phyloP scores from a whole-genome alignment of 2,113 vertebrate genomes.

The Vidua macroura region DNA sequence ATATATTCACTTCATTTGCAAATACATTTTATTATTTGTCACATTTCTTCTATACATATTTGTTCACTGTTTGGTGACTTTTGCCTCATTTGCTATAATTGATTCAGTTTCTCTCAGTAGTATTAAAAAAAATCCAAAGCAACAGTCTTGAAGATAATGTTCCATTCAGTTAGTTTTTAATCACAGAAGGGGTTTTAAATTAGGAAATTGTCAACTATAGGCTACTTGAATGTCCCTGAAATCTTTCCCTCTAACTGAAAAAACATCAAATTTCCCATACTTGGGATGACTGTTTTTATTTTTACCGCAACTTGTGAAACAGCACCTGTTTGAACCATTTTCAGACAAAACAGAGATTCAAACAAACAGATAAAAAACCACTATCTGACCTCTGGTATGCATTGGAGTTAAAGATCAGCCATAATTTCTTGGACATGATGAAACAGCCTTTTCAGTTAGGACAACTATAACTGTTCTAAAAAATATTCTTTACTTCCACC shows the following conservation, averaged over 20 bases:
- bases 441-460: not conserved
- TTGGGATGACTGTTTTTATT: not conserved
- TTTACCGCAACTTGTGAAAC: not conserved
- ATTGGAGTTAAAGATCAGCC: not conserved
- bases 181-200: not conserved
- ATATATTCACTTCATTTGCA: not conserved
- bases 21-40: not conserved
- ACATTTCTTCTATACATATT: not conserved
- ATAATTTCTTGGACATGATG: not conserved
- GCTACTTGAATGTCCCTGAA: not conserved
- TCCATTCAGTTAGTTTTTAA: not conserved
- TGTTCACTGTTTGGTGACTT: not conserved
- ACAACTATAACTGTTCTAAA: not conserved
- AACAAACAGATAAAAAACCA: not conserved
- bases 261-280: not conserved
- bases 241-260: not conserved
- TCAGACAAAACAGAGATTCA: not conserved
- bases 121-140: not conserved
- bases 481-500: not conserved
- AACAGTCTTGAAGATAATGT: not conserved
- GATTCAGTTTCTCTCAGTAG: not conserved
- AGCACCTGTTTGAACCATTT: not conserved
- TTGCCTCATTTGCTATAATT: not conserved
- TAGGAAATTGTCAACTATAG: not conserved
- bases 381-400: not conserved